Evolutionary conservation across 2,888 invertebrate genomes (phyloP).

Genomic region (Byasa hedistus): DNA sequence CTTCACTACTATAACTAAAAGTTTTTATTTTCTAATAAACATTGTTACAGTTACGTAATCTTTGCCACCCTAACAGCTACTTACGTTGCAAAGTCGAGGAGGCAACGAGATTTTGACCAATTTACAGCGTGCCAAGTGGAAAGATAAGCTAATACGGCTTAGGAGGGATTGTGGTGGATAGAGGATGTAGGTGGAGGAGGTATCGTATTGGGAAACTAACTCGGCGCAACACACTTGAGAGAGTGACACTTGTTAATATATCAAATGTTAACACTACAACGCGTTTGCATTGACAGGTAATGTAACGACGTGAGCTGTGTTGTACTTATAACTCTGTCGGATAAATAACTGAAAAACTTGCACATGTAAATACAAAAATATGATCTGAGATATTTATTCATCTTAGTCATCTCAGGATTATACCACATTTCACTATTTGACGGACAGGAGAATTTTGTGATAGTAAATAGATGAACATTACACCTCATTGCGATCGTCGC

Average conservation of each 20-base stretch:
- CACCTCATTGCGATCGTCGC: too few species aligned
- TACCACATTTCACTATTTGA: too few species aligned
- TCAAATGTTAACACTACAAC: conserved; percentile 35
- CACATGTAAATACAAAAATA: too few species aligned
- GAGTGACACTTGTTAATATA: conserved; percentile 38
- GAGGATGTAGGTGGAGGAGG: conserved; percentile 30
- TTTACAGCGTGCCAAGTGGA: conserved; percentile 79
- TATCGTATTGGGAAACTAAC: conserved; percentile 73
- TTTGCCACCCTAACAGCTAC: conserved; percentile 54
- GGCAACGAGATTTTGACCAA: conserved; percentile 79
- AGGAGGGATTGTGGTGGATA: conserved; percentile 38
- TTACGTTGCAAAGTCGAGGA: conserved; percentile 68
- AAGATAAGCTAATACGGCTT: conserved; percentile 77
- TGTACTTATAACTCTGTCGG: too few species aligned
- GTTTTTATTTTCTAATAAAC: neutral
- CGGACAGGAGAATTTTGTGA: too few species aligned
- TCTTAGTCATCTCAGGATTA: too few species aligned
- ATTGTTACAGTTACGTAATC: neutral
- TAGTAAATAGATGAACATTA: too few species aligned
- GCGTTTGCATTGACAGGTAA: conserved; percentile 16
- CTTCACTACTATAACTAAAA: too few species aligned
- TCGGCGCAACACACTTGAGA: conserved; percentile 57
- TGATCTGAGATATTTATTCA: too few species aligned
- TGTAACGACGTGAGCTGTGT: neutral
- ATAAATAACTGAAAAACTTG: too few species aligned